Conservation (phyloP, 2,797 vertebrate genomes). For the Sitta carolinensis region DNA sequence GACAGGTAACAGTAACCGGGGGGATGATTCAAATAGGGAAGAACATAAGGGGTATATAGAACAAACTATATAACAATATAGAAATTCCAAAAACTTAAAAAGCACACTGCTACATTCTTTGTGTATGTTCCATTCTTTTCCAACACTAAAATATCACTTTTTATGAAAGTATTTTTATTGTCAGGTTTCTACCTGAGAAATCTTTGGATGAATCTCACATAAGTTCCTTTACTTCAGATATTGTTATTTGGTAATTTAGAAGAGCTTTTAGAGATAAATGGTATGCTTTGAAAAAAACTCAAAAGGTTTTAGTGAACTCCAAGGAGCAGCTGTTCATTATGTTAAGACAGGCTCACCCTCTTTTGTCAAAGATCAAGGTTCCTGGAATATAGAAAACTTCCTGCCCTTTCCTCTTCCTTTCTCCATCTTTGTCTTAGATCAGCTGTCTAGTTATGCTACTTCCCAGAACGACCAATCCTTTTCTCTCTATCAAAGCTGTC, state of each 20-base stretch:
- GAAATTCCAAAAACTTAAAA: no score
- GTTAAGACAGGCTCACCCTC: neutral
- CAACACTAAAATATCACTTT: neutral
- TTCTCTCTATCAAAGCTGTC: neutral
- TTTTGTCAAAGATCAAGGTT: neutral
- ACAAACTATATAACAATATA: no score
- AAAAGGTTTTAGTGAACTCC: neutral
- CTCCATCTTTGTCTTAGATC: neutral
- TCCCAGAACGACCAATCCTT: neutral
- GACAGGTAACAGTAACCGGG: no score
- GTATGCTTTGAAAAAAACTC: neutral
- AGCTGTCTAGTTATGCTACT: neutral
- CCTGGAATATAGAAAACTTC: neutral
- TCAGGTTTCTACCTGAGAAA: neutral
- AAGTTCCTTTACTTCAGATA: neutral
- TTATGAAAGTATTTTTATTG: neutral
- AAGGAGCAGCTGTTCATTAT: neutral
- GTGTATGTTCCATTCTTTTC: neutral
- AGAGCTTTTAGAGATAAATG: neutral
- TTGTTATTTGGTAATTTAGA: neutral
- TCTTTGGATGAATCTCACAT: rapidly evolving
- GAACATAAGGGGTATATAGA: no score
- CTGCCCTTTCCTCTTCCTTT: neutral
- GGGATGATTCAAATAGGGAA: no score
- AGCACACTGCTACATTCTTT: no score